Percentiles rank a stretch among this genome's conserved stretches.
Conservation (phyloP, 2,888 invertebrate species). For the Branchellion lobata region DNA sequence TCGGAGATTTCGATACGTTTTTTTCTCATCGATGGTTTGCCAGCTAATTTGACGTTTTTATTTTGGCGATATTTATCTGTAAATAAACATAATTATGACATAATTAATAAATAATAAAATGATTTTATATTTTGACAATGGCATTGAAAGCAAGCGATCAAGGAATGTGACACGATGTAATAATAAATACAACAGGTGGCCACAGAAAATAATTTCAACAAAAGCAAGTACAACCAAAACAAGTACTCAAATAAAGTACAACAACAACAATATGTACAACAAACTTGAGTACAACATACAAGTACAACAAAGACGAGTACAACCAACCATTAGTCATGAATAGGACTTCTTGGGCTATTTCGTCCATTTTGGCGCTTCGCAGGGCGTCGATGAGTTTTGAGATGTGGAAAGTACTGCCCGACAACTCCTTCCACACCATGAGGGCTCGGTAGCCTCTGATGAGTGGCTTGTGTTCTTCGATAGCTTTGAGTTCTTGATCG, state of each 20-base stretch:
- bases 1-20: conserved; percentile 5
- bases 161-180: not conserved
- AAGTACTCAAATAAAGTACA: too few relatives aligned
- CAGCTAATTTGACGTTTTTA: not conserved
- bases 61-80: conserved; percentile 11
- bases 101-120: too few relatives aligned
- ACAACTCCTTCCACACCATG: conserved; percentile 44
- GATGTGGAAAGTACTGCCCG: conserved; percentile 32
- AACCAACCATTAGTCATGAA: conserved; percentile 22
- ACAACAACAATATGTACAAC: too few relatives aligned
- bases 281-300: too few relatives aligned
- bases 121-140: not conserved
- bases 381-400: conserved; percentile 43
- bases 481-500: conserved; percentile 31
- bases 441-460: conserved; percentile 46
- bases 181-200: too few relatives aligned
- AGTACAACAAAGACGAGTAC: too few relatives aligned
- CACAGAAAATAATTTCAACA: too few relatives aligned
- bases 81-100: not conserved
- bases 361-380: conserved; percentile 31
- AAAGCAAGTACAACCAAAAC: too few relatives aligned
- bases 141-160: not conserved
- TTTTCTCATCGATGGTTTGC: not conserved
- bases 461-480: conserved; percentile 45
- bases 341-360: conserved; percentile 39